A percentile compares a stretch with the other conserved stretches of the same genome.
phyloP scores from a whole-genome alignment of 2,888 invertebrate species.

The Seladonia tumulorum region DNA sequence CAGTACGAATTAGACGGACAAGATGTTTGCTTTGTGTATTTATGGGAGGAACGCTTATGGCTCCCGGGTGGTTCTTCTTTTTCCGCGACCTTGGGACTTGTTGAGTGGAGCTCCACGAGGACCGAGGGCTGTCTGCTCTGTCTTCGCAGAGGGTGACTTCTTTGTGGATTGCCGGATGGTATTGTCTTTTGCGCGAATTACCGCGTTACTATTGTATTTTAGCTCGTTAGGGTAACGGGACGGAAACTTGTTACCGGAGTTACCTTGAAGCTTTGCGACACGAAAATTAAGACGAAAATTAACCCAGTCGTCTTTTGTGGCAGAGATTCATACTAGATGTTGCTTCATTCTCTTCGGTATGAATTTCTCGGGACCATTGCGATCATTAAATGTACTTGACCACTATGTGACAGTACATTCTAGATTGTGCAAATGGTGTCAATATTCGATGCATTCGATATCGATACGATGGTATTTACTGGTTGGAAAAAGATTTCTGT shows the following conservation, averaged over 20 bases:
- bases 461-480: no score
- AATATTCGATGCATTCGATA: no score
- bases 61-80: neutral
- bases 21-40: slow-evolving; percentile 27
- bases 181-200: neutral
- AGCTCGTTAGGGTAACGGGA: neutral
- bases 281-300: neutral
- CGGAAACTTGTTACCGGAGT: slow-evolving; percentile 2
- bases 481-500: no score
- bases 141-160: neutral
- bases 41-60: neutral
- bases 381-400: no score
- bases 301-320: neutral
- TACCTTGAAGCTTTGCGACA: neutral
- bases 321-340: neutral
- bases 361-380: no score
- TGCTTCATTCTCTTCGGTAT: no score
- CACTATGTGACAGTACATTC: neutral
- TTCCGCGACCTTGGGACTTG: neutral
- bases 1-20: slow-evolving; percentile 33
- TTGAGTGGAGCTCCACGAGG: neutral
- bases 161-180: neutral
- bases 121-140: neutral
- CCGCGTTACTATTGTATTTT: neutral
- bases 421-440: no score